Percentiles rank a stretch among this genome's conserved stretches.
Conservation (phyloP, 2,888 invertebrate species). For the Eumacrocentrus americanus region DNA sequence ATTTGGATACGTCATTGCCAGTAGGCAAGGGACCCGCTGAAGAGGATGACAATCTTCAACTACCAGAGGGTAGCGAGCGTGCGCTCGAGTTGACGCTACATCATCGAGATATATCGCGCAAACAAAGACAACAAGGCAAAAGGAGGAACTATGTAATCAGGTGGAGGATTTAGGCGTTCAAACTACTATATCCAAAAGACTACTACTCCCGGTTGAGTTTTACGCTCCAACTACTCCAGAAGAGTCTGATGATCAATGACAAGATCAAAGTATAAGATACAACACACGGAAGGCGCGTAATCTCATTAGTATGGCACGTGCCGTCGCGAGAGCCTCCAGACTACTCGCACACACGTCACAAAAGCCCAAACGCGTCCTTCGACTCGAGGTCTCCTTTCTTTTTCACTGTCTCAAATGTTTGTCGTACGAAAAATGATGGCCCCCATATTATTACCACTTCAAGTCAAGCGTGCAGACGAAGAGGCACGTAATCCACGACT, state of each 20-base stretch:
- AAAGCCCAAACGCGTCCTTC: constrained; percentile 20
- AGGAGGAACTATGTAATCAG: too few species aligned
- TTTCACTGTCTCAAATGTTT: constrained; percentile 8
- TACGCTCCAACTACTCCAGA: constrained; percentile 4
- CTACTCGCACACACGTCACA: constrained; percentile 11
- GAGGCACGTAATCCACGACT: constrained; percentile 2
- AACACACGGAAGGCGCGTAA: constrained; percentile 25
- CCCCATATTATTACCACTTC: too few species aligned
- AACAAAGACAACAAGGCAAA: too few species aligned
- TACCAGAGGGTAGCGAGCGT: too few species aligned
- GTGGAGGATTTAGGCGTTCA: not conserved
- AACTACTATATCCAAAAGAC: not conserved
- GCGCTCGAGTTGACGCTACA: too few species aligned
- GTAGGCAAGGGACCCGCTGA: too few species aligned
- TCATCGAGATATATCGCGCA: too few species aligned
- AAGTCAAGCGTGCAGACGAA: too few species aligned
- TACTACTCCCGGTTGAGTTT: not conserved
- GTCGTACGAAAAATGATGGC: constrained; percentile 7
- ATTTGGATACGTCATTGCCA: too few species aligned
- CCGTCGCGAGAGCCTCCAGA: constrained; percentile 11
- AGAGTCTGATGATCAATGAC: constrained; percentile 21
- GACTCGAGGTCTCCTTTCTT: constrained; percentile 20
- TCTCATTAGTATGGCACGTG: constrained; percentile 32
- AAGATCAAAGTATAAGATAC: constrained; percentile 30
- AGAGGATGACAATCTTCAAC: too few species aligned